A percentile compares a stretch with the other conserved stretches of the same genome.
Conservation (phyloP, 2,797 vertebrate species). For the Acanthis flammea region DNA sequence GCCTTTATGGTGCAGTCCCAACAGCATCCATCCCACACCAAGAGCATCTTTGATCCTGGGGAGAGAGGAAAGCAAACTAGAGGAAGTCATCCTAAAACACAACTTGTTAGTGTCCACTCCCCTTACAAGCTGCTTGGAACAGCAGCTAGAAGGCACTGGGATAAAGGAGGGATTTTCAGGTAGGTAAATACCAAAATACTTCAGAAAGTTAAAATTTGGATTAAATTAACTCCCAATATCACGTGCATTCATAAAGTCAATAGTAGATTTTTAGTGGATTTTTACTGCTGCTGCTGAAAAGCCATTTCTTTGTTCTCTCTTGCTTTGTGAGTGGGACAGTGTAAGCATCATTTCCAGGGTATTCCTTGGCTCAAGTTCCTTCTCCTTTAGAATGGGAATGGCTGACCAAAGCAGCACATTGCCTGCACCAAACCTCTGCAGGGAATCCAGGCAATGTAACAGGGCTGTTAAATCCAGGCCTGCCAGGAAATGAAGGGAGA, state of each 20-base stretch:
- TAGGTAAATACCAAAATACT: neutral
- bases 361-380: neutral
- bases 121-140: neutral
- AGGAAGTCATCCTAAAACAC: neutral
- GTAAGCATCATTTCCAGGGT: neutral
- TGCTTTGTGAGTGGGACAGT: fast-evolving
- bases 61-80: neutral
- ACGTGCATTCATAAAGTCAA: neutral
- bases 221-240: neutral
- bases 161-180: neutral
- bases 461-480: neutral
- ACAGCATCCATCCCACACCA: neutral
- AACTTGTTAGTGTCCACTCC: neutral
- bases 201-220: neutral
- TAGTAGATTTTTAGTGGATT: neutral
- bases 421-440: neutral
- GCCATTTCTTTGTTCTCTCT: neutral
- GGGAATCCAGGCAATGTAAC: neutral
- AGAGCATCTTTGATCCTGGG: neutral
- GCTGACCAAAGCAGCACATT: neutral
- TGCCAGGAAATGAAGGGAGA: neutral
- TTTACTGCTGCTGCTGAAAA: neutral
- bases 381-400: neutral
- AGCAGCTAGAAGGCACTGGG: neutral
- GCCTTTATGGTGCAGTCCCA: neutral